phyloP scores from a whole-genome alignment of 2,113 vertebrate species.

The Heliornis fulica region DNA sequence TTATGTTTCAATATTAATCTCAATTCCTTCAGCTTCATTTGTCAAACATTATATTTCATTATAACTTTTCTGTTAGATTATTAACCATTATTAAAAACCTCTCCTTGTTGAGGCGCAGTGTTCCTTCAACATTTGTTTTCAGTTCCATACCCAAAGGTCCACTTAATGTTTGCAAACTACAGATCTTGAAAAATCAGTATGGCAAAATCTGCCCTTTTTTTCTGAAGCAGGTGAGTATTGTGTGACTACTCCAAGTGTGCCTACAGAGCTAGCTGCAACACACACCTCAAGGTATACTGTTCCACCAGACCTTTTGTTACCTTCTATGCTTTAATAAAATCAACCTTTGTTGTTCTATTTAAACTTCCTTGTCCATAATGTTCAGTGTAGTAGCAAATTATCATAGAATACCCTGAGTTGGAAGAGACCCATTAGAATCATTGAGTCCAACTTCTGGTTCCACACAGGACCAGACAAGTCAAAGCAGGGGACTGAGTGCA shows the following conservation, averaged over 20 bases:
- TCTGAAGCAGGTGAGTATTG: neutral
- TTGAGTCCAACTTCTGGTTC: no score
- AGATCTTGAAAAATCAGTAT: neutral
- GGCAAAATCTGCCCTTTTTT: neutral
- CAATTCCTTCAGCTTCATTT: neutral
- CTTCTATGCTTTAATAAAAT: neutral
- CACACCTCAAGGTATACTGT: neutral
- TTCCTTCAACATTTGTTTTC: neutral
- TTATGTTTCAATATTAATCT: neutral
- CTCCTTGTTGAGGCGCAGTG: neutral
- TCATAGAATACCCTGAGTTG: no score
- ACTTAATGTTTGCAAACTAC: neutral
- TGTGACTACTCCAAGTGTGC: neutral
- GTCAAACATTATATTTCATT: neutral
- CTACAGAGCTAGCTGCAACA: neutral
- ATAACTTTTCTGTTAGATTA: rapidly evolving
- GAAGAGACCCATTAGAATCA: no score
- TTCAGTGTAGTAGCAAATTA: neutral
- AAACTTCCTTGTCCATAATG: neutral
- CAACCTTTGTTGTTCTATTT: neutral
- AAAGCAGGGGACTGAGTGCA: no score
- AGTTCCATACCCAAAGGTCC: neutral
- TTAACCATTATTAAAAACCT: neutral
- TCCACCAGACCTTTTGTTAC: neutral
- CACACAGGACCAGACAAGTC: no score